These are phyloP conservation scores for Enteromius unitaeniatus DNA, from an alignment of 2,797 vertebrate genomes.

Conservation along the genomic window DNA sequence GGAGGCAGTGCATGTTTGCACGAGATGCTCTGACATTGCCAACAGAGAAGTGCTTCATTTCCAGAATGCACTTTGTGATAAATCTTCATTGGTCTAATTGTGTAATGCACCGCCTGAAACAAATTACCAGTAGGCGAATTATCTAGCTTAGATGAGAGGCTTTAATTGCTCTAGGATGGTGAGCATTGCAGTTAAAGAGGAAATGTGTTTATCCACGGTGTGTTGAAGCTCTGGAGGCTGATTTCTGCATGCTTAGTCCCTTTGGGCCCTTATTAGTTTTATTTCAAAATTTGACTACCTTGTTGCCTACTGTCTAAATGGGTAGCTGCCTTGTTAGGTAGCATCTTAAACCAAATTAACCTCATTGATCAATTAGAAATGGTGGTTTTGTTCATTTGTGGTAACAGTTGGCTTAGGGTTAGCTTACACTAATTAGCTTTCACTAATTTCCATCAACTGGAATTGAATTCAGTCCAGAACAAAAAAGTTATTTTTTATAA, in stretches of 20 bases:
- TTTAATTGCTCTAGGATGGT: slow-evolving; percentile 30
- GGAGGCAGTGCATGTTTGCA: slow-evolving; percentile 24
- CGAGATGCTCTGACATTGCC: slow-evolving; percentile 33
- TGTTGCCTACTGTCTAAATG: not conserved
- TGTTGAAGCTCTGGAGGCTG: slow-evolving; percentile 12
- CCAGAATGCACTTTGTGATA: slow-evolving; percentile 39
- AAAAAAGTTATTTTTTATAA: not conserved
- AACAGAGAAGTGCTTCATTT: slow-evolving; percentile 20
- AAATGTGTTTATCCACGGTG: slow-evolving; percentile 8
- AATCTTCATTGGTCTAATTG: slow-evolving; percentile 37
- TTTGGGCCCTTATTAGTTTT: not conserved
- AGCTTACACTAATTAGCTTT: not conserved
- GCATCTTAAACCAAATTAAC: not conserved
- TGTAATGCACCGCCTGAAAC: slow-evolving; percentile 30
- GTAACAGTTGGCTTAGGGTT: not conserved
- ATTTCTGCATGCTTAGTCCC: not conserved
- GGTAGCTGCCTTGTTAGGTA: not conserved
- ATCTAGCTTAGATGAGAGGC: slow-evolving; percentile 29
- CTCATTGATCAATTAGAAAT: not conserved
- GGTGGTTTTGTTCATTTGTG: not conserved
- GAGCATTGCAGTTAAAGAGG: slow-evolving; percentile 29
- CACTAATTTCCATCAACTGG: not conserved
- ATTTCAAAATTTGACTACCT: not conserved
- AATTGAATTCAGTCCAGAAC: not conserved
- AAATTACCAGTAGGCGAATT: slow-evolving; percentile 12